phyloP scores from a whole-genome alignment of 2,888 invertebrate species.

The Hyalella azteca region DNA sequence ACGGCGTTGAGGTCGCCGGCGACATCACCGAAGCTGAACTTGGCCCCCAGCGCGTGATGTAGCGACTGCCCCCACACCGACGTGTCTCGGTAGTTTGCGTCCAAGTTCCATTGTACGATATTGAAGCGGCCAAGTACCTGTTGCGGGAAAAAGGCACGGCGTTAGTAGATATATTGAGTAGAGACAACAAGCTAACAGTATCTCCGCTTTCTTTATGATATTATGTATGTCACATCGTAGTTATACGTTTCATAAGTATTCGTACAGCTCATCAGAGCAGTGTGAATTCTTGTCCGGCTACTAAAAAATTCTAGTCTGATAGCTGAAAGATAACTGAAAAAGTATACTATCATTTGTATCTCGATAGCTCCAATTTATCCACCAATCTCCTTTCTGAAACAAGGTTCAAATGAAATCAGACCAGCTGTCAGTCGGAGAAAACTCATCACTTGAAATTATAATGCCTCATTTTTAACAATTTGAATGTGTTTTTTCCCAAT shows the following conservation, averaged over 20 bases:
- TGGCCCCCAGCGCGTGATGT: background rate
- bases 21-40: background rate
- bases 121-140: background rate
- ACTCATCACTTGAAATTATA: background rate
- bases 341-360: too few species aligned
- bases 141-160: background rate
- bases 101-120: constrained; percentile 16
- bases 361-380: too few species aligned
- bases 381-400: background rate
- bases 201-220: background rate
- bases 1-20: background rate
- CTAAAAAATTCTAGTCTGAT: background rate
- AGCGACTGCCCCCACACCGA: constrained; percentile 34
- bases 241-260: background rate
- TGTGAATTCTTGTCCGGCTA: background rate
- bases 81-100: constrained; percentile 38
- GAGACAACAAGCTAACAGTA: background rate
- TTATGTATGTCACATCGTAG: background rate
- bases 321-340: too few species aligned
- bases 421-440: background rate
- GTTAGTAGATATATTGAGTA: background rate
- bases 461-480: background rate
- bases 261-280: background rate
- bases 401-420: background rate
- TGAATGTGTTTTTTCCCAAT: background rate